Evolutionary conservation across 2,113 vertebrate species (phyloP).

Genomic region (Oreochromis aureus): DNA sequence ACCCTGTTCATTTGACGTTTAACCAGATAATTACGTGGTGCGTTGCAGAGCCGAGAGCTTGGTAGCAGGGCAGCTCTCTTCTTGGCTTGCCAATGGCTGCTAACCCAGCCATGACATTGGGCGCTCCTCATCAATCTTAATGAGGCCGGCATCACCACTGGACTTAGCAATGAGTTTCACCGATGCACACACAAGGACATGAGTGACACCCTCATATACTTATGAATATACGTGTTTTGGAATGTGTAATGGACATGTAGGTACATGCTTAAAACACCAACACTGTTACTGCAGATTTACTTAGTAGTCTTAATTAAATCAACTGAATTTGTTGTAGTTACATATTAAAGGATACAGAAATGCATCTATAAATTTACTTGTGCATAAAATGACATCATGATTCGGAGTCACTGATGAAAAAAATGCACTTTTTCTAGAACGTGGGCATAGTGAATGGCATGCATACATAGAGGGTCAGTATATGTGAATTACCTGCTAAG

Average conservation of each 20-base stretch:
- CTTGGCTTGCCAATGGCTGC: slow-evolving; percentile 50
- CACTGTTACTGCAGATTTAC: not conserved
- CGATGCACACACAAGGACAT: not conserved
- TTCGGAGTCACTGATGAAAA: not conserved
- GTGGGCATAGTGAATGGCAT: not conserved
- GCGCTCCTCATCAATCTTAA: slow-evolving; percentile 71
- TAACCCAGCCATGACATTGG: slow-evolving; percentile 69
- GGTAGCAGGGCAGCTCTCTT: slow-evolving; percentile 24
- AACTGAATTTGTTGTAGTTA: not conserved
- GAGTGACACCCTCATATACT: not conserved
- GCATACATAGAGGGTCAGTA: not conserved
- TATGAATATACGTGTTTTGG: not conserved
- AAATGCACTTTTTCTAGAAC: not conserved
- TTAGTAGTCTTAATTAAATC: not conserved
- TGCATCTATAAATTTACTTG: not conserved
- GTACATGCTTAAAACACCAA: not conserved
- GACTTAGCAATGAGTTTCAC: slow-evolving; percentile 58
- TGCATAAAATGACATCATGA: not conserved
- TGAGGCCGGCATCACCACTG: slow-evolving; percentile 50
- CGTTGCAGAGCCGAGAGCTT: slow-evolving; percentile 25
- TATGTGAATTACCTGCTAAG: not conserved
- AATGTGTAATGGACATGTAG: not conserved
- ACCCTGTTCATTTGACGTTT: slow-evolving; percentile 66
- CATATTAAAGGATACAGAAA: not conserved
- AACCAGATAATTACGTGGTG: slow-evolving; percentile 67